phyloP scores from a whole-genome alignment of 2,797 vertebrate genomes.

The Peromyscus aztecus region DNA sequence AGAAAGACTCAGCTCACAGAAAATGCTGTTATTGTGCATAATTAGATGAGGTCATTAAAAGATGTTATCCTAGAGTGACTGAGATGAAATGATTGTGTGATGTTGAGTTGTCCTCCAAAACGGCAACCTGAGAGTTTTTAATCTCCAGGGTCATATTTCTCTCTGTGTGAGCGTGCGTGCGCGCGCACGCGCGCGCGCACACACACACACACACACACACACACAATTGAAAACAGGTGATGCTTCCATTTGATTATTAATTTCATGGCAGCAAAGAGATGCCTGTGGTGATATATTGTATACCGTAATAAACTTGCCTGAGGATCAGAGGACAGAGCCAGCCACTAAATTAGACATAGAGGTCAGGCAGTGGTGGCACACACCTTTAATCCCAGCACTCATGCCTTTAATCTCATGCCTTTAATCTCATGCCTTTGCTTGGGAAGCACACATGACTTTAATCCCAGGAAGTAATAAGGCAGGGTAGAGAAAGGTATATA shows the following conservation, averaged over 20 bases:
- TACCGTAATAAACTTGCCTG: no score
- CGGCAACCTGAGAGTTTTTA: not conserved
- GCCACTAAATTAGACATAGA: no score
- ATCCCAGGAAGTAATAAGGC: no score
- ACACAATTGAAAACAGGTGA: not conserved
- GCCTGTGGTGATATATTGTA: no score
- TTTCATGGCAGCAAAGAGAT: not conserved
- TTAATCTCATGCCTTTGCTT: no score
- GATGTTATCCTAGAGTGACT: not conserved
- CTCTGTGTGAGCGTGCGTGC: not conserved
- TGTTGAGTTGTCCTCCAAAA: not conserved
- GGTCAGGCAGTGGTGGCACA: no score
- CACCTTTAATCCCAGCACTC: no score
- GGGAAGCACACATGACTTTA: no score
- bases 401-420: no score
- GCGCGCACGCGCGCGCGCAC: no score
- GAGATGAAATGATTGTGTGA: not conserved
- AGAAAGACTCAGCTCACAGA: not conserved
- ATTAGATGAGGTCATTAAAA: not conserved
- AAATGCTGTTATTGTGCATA: not conserved
- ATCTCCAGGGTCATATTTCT: not conserved
- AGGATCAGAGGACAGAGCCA: no score
- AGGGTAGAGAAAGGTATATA: no score
- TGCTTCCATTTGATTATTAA: conserved; percentile 3
- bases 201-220: not conserved